Conservation (phyloP, 2,113 vertebrate genomes). For the Orycteropus afer region DNA sequence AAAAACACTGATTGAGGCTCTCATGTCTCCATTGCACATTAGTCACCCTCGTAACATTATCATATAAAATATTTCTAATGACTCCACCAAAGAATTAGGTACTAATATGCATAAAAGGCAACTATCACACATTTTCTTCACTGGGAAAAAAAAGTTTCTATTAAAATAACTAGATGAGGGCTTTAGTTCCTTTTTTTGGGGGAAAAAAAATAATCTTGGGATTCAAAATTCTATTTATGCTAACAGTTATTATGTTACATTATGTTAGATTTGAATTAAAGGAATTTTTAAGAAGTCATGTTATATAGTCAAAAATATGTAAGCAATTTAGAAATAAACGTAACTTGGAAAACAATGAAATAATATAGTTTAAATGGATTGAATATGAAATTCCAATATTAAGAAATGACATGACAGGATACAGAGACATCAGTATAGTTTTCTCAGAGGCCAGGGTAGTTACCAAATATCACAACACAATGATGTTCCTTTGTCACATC, state of each 20-base stretch:
- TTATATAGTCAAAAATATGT: neutral
- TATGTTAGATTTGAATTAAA: conserved; percentile 14
- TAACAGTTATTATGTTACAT: neutral
- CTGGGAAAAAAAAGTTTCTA: neutral
- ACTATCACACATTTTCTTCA: conserved; percentile 9
- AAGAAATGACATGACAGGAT: neutral
- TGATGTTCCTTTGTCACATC: neutral
- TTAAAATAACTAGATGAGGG: neutral
- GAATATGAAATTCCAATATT: neutral
- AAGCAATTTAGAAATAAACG: conserved; percentile 45
- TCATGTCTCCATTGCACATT: neutral
- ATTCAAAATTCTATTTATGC: neutral
- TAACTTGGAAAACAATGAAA: neutral
- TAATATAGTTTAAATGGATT: neutral
- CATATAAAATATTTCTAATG: neutral
- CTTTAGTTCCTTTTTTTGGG: neutral
- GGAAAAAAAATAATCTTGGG: neutral
- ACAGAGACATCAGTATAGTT: neutral
- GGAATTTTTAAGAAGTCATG: conserved; percentile 33
- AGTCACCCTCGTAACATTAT: neutral
- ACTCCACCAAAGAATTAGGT: neutral
- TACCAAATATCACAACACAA: neutral
- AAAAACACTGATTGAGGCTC: neutral
- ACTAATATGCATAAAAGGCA: neutral
- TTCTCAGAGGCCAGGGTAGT: neutral